Percentiles rank a stretch among this genome's conserved stretches.
phyloP scores from a whole-genome alignment of 2,113 vertebrate genomes.

The Myiopsitta monachus region DNA sequence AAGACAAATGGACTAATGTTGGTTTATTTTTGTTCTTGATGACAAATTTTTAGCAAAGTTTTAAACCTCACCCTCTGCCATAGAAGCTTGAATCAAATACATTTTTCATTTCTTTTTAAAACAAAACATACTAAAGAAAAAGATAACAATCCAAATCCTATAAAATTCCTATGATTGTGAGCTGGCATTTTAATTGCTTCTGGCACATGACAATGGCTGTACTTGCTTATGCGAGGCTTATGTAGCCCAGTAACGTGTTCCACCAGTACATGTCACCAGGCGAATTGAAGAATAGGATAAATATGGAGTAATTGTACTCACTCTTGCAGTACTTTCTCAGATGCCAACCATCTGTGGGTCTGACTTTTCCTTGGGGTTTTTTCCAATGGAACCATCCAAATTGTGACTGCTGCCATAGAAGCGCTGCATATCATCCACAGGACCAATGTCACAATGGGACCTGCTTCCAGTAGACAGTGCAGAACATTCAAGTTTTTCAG shows the following conservation, averaged over 20 bases:
- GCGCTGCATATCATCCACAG: accelerated
- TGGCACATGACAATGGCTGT: background rate
- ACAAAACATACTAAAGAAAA: background rate
- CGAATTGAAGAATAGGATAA: background rate
- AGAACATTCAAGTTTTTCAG: background rate
- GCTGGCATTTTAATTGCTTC: background rate
- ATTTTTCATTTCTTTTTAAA: background rate
- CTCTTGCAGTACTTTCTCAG: background rate
- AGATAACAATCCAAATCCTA: background rate
- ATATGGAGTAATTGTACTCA: accelerated
- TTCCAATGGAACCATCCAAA: background rate
- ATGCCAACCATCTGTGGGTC: background rate
- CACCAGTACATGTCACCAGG: background rate
- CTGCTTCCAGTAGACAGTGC: background rate
- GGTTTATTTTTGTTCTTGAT: background rate
- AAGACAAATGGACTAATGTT: background rate
- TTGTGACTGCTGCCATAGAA: background rate
- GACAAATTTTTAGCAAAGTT: background rate
- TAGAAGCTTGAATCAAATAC: background rate
- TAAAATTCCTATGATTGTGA: background rate
- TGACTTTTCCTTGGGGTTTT: background rate
- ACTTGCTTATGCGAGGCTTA: accelerated
- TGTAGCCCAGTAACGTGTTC: background rate
- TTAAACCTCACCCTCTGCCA: background rate
- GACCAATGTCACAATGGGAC: background rate